Conservation (phyloP, 2,888 invertebrate species). For the Erebia aethiops region DNA sequence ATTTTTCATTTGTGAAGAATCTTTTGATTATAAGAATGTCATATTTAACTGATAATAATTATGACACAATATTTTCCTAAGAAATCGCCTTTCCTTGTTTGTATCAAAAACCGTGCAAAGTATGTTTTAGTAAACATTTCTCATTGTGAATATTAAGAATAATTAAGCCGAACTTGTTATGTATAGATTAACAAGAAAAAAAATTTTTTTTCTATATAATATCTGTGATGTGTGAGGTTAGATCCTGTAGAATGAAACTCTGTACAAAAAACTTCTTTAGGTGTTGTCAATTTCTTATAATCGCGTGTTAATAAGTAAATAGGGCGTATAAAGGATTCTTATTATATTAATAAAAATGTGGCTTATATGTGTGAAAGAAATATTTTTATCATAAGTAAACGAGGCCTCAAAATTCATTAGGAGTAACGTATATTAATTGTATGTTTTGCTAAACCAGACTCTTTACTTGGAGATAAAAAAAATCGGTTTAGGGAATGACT, state of each 20-base stretch:
- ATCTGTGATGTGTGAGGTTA: conserved; percentile 74
- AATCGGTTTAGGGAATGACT: too few species aligned
- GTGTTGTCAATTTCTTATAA: conserved; percentile 72
- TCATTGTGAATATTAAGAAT: conserved; percentile 49
- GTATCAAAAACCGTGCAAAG: background rate
- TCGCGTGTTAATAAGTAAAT: conserved; percentile 13
- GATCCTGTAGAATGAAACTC: conserved; percentile 61
- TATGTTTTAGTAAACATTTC: conserved; percentile 4
- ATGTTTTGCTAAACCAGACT: too few species aligned
- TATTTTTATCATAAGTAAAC: background rate
- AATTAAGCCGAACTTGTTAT: conserved; percentile 67
- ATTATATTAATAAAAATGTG: conserved; percentile 3
- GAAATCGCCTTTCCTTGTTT: background rate
- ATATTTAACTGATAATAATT: too few species aligned
- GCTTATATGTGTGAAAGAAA: conserved; percentile 14
- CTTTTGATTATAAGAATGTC: too few species aligned
- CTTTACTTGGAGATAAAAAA: too few species aligned
- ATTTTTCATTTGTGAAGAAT: too few species aligned
- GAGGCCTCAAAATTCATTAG: background rate
- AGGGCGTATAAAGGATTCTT: background rate
- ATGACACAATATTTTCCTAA: background rate
- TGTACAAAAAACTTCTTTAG: conserved; percentile 70
- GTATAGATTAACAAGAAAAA: conserved; percentile 62
- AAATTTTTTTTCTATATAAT: conserved; percentile 70
- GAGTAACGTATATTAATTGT: too few species aligned